Evolutionary conservation across 2,888 invertebrate genomes (phyloP), one percentile per base, ranked within the genome.

Genomic region (Campoplex nolae): DNA sequence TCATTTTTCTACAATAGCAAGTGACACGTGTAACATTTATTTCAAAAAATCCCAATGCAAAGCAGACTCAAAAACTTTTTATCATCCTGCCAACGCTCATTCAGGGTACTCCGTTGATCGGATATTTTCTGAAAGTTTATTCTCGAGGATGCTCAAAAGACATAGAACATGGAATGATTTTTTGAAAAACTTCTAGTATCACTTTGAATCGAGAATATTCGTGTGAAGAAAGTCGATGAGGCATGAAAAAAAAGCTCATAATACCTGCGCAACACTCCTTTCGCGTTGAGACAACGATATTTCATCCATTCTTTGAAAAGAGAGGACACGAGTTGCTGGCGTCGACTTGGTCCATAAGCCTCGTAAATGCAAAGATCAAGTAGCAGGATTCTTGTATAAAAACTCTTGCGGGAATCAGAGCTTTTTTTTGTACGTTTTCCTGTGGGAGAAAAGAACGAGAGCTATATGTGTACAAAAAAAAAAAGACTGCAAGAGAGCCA

Each of bases 271-370:
- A 62, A 67, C 51, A 58, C 77, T 80, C 81, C 81, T 89, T 91
- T 91, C 89, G 90, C 90, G 90, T 88, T 92, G 92, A 93, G 91
- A 85, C 90, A 92, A 90, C 90, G 90, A 92, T 92, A 92, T 92
- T 92, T 92, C 91, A 92, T 85, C 75, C 56, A 32, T 83, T 58
- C 58, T 45, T 38, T 91, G 92, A 92, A 92, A 92, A 88, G 90
- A 85, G 78, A 67, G 71, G 86, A 76, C 78, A 86, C 89, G 28
- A 80, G 67, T 58, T 45, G 75, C 48, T 58, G 32, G 23, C 56
- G 54, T 74, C 74, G 74, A 75, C 42, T 75, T 58, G 76, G 70
- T 70, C 56, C 73, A 48, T 56, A 70, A 56, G 18, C 32, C 74
- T 85, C 88, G 75, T 88, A 88, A 88, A 86, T 80, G 85, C 83